Evolutionary conservation across 2,797 vertebrate species (phyloP).

Genomic region (Hippopotamyrus pictus): DNA sequence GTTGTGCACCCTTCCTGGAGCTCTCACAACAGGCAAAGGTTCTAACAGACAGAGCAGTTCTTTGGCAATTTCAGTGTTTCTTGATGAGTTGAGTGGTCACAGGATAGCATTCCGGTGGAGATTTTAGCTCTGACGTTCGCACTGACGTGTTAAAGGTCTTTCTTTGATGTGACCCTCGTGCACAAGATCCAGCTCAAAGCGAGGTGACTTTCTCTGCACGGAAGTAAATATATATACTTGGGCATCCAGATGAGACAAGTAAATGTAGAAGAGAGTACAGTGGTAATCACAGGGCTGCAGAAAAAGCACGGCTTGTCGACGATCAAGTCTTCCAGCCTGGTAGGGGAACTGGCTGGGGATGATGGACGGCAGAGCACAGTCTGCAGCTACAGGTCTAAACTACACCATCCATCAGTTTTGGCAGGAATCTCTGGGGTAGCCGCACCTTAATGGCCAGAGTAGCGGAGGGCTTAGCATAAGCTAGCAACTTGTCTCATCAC

Average conservation of each 20-base stretch:
- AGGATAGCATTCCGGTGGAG: not conserved
- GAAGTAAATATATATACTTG: not conserved
- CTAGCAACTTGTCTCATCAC: not conserved
- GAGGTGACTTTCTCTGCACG: constrained; percentile 5
- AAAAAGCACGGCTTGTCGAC: not conserved
- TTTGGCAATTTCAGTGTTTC: not conserved
- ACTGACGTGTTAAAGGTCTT: not conserved
- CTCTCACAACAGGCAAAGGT: not conserved
- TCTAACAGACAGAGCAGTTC: not conserved
- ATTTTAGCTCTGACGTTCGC: not conserved
- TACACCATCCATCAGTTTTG: not conserved
- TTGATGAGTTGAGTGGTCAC: not conserved
- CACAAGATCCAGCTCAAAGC: not conserved
- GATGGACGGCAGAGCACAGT: not conserved
- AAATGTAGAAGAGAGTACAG: not conserved
- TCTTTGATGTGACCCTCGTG: not conserved
- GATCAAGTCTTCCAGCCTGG: not conserved
- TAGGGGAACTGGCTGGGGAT: not conserved
- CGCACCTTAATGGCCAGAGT: not conserved
- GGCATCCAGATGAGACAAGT: not conserved
- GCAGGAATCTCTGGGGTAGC: not conserved
- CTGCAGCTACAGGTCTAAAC: not conserved
- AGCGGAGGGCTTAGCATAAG: not conserved
- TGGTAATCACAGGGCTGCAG: not conserved
- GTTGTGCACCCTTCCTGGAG: not conserved